phyloP scores from a whole-genome alignment of 2,888 invertebrate species.

The Phasia obesa region DNA sequence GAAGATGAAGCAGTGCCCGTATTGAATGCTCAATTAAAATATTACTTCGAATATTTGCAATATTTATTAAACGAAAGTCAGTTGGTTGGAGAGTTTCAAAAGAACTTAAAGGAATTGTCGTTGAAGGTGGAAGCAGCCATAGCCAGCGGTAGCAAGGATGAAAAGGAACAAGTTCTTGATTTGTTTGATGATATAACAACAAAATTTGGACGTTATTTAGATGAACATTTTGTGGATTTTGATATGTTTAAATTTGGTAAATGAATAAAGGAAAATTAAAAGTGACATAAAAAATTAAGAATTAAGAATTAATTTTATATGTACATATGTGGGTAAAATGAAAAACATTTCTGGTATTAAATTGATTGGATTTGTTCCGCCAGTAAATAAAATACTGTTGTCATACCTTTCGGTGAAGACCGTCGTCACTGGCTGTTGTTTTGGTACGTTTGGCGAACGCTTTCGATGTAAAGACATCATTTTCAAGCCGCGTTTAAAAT shows the following conservation, averaged over 20 bases:
- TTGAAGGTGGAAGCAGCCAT: slow-evolving; percentile 48
- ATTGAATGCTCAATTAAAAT: slow-evolving; percentile 68
- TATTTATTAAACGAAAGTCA: slow-evolving; percentile 57
- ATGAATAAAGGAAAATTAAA: slow-evolving; percentile 23
- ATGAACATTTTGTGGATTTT: slow-evolving; percentile 69
- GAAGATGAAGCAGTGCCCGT: slow-evolving; percentile 49
- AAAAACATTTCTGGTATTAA: no score
- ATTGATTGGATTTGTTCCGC: no score
- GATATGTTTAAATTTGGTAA: slow-evolving; percentile 70
- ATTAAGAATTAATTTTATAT: no score
- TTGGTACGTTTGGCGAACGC: no score
- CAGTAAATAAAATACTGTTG: no score
- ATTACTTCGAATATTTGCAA: slow-evolving; percentile 66
- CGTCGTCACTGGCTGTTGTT: no score
- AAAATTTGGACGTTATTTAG: slow-evolving; percentile 69
- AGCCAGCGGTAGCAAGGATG: not conserved
- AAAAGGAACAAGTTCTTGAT: slow-evolving; percentile 57
- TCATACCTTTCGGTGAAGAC: no score
- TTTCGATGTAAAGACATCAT: no score
- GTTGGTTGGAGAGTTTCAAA: slow-evolving; percentile 22
- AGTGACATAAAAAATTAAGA: not conserved
- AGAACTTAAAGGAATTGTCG: slow-evolving; percentile 15
- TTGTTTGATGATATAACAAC: slow-evolving; percentile 70
- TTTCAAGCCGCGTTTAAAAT: no score
- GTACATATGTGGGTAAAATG: no score